Evolutionary conservation across 1,140 invertebrate species (phyloP).

Genomic region (Eueides isabella): DNA sequence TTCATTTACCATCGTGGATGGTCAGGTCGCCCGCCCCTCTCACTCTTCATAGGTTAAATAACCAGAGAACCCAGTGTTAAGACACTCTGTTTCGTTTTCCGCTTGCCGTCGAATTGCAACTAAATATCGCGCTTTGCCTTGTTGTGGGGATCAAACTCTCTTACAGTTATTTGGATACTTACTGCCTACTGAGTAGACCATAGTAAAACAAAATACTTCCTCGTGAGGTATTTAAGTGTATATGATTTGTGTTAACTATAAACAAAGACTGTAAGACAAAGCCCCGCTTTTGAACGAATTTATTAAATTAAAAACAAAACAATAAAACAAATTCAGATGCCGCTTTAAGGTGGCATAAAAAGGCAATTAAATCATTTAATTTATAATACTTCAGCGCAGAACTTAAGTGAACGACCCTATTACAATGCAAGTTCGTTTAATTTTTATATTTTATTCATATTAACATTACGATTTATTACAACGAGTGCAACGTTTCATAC

Average conservation of each 20-base stretch:
- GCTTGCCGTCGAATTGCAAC: no score
- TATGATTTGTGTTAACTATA: neutral
- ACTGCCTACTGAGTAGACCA: no score
- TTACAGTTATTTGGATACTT: no score
- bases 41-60: no score
- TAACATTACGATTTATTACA: slow-evolving; percentile 1
- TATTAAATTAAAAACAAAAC: slow-evolving; percentile 9
- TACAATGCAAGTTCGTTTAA: slow-evolving; percentile 1
- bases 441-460: slow-evolving; percentile 17
- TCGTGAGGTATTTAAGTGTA: neutral
- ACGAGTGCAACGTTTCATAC: neutral
- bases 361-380: slow-evolving; percentile 13
- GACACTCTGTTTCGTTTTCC: no score
- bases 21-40: no score
- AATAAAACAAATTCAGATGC: neutral
- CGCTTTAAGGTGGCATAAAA: slow-evolving; percentile 8
- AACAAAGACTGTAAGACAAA: neutral
- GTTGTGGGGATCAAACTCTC: no score
- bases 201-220: neutral
- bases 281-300: neutral
- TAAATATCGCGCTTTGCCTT: no score
- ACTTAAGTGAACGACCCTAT: slow-evolving; percentile 19
- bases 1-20: slow-evolving; percentile 13
- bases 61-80: no score
- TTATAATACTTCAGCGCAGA: slow-evolving; percentile 11